These are phyloP conservation scores for Saimiri boliviensis DNA, from an alignment of 2,113 vertebrate species.

Conservation along the genomic window DNA sequence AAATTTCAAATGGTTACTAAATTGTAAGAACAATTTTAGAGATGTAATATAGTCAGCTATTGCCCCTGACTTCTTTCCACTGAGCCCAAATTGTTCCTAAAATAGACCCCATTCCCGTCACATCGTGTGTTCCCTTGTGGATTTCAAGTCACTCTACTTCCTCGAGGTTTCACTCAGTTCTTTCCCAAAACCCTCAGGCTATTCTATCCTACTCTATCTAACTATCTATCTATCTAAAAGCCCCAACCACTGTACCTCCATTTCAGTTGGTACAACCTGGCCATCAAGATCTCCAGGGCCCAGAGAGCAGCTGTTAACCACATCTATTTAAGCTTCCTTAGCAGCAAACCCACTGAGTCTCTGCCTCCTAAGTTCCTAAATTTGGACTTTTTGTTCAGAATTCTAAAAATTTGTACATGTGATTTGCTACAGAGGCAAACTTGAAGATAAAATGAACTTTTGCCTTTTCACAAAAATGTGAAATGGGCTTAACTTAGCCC, in stretches of 20 bases:
- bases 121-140: background rate
- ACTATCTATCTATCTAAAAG: background rate
- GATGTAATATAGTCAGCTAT: background rate
- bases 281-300: background rate
- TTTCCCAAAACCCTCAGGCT: background rate
- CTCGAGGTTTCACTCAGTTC: background rate
- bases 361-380: background rate
- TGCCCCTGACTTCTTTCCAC: background rate
- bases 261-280: background rate
- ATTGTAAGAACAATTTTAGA: constrained; percentile 22
- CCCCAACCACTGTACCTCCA: background rate
- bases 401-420: constrained; percentile 57
- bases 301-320: background rate
- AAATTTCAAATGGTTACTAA: constrained; percentile 24
- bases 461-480: constrained; percentile 78
- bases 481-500: constrained; percentile 75
- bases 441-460: constrained; percentile 77
- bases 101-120: background rate
- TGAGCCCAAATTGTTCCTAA: background rate
- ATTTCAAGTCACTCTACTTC: background rate
- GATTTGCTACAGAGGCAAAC: constrained; percentile 78
- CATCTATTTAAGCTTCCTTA: background rate
- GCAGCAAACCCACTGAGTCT: background rate
- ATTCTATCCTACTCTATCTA: background rate
- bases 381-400: constrained; percentile 61